Conservation (phyloP, 2,113 vertebrate species). For the Myrmophylax atrothorax region DNA sequence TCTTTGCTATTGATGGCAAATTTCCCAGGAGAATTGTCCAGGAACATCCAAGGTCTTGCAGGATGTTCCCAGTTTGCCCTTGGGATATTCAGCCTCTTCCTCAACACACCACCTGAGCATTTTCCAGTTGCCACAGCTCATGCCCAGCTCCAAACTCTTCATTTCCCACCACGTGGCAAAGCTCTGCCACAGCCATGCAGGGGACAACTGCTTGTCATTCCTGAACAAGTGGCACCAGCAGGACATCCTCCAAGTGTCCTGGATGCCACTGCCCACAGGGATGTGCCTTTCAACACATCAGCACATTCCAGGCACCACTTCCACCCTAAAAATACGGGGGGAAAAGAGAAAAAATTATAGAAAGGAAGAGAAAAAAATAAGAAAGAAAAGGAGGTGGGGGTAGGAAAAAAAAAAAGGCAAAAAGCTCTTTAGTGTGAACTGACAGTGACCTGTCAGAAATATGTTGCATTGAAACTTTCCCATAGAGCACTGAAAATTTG, state of each 20-base stretch:
- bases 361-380: neutral
- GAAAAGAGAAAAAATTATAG: fast-evolving
- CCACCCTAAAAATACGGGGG: no score
- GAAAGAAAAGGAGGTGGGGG: neutral
- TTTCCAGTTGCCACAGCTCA: neutral
- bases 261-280: fast-evolving
- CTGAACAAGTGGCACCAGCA: no score
- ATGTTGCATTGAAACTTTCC: constrained; percentile 56
- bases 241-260: neutral
- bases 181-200: neutral
- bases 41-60: neutral
- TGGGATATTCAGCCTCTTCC: neutral
- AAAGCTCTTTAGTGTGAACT: constrained; percentile 18
- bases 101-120: fast-evolving
- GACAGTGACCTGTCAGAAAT: constrained; percentile 49
- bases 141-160: neutral
- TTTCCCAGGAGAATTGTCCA: neutral
- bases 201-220: neutral
- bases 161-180: neutral
- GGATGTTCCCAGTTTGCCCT: neutral
- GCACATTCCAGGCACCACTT: neutral
- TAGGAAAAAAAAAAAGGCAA: neutral
- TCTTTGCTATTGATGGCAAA: neutral
- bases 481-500: constrained; percentile 55
- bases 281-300: neutral